Evolutionary conservation across 2,888 invertebrate genomes (phyloP), one percentile per base, ranked within the genome.

Genomic region (Conchocele bisecta): DNA sequence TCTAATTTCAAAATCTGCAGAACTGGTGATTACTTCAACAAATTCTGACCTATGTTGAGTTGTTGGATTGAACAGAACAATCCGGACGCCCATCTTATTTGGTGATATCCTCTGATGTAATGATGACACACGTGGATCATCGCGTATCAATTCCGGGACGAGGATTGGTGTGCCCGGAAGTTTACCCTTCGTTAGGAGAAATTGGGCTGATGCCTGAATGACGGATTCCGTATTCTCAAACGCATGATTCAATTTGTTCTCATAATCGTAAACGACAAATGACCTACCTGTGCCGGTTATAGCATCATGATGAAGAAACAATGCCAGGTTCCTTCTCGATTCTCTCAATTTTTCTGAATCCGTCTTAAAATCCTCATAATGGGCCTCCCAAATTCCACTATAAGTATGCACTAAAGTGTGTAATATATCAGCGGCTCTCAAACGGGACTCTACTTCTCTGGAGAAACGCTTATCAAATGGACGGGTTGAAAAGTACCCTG

Each of bases 271-370:
- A 96, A 98, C 98, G 0, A 98, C 98, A 81, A 94, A 94, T 0
- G 95, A 94, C 89, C 96, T 97, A 0, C 97, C 96, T 0, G 98
- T 98, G 5, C 98, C 98, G 0, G 98, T 98, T 61, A 98, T 98
- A 11, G 98, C 98, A 89, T 99, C 99, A 91, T 99, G 99, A 90
- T 99, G 99, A 90, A 98, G 97, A 89, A 98, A 98, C 11, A 98
- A 92, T 0, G 95, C 98, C 72, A 98, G 92, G 91, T 96, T 95
- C 41, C 97, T 93, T 50, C 98, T 0, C 95, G 97, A 82, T 50
- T 81, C 22, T 73, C 85, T 82, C 56, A 89, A 70, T 37, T 79
- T 66, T 26, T 68, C 70, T 6, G 83, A 58, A 44, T 59, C 67
- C 28, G 82, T 78, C 42, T 81, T 66, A 35, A 78, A 74, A 28